These are phyloP conservation scores for Agriotes lineatus DNA, from an alignment of 2,888 invertebrate genomes.

Conservation along the genomic window DNA sequence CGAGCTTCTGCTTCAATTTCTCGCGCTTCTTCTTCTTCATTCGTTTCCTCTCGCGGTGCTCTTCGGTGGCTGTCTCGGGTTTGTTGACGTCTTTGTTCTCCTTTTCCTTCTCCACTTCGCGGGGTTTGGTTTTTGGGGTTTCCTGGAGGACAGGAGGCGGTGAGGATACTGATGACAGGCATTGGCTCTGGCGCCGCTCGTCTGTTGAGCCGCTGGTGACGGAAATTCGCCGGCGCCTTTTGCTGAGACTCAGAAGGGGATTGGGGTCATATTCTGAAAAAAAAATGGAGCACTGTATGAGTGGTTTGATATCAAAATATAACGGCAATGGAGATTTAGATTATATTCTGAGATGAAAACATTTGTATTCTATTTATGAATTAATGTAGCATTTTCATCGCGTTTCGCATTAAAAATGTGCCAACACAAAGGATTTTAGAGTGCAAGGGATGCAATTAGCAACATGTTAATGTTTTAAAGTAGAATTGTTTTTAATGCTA, in stretches of 20 bases:
- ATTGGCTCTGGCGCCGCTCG: constrained; percentile 60
- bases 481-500: no score
- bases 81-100: constrained; percentile 57
- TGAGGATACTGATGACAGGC: constrained; percentile 45
- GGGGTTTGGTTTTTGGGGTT: constrained; percentile 43
- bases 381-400: no score
- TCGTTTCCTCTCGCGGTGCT: constrained; percentile 74
- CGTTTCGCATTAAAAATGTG: no score
- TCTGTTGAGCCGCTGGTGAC: constrained; percentile 70
- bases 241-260: constrained; percentile 81
- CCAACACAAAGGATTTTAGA: no score
- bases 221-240: constrained; percentile 80
- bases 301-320: no score
- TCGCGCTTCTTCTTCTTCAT: constrained; percentile 78
- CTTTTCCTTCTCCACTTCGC: constrained; percentile 52
- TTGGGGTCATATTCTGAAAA: constrained; percentile 86
- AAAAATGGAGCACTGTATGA: no score
- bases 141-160: constrained; percentile 39
- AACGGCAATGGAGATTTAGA: no score
- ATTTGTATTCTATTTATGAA: no score
- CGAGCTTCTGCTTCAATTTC: constrained; percentile 70
- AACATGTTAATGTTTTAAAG: no score
- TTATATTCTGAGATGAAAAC: no score
- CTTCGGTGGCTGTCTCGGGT: constrained; percentile 66
- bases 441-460: no score